phyloP scores from a whole-genome alignment of 1,140 invertebrate genomes.

The Luehdorfia chinensis region DNA sequence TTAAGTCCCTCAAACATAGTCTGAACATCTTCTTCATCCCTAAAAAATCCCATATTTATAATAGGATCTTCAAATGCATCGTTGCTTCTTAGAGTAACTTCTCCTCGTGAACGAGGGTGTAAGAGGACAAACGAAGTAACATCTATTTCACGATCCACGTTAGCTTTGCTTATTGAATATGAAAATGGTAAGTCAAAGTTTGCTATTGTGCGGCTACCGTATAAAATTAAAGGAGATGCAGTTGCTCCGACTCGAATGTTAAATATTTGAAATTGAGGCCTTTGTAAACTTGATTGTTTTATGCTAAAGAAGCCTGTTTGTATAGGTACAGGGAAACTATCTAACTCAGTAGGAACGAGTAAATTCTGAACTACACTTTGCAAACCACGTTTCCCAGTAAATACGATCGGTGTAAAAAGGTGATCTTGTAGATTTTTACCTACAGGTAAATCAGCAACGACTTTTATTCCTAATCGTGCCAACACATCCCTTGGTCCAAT shows the following conservation, averaged over 20 bases:
- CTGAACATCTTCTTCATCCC: slow-evolving; percentile 66
- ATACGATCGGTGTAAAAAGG: slow-evolving; percentile 44
- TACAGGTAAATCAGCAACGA: slow-evolving; percentile 81
- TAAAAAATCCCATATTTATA: slow-evolving; percentile 81
- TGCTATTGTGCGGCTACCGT: slow-evolving; percentile 82
- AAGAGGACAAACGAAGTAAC: slow-evolving; percentile 57
- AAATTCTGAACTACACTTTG: slow-evolving; percentile 40
- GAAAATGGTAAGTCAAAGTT: slow-evolving; percentile 80
- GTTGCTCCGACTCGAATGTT: slow-evolving; percentile 46
- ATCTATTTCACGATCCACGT: slow-evolving; percentile 74
- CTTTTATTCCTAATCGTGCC: slow-evolving; percentile 77
- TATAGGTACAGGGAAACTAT: slow-evolving; percentile 41
- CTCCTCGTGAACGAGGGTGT: slow-evolving; percentile 79
- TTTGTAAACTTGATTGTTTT: slow-evolving; percentile 22
- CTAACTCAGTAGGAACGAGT: slow-evolving; percentile 34
- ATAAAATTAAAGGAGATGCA: slow-evolving; percentile 80
- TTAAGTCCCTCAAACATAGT: slow-evolving; percentile 61
- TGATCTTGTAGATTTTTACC: slow-evolving; percentile 85
- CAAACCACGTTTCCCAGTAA: slow-evolving; percentile 43
- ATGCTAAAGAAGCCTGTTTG: slow-evolving; percentile 48
- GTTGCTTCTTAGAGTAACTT: slow-evolving; percentile 69
- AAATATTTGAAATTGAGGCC: slow-evolving; percentile 58
- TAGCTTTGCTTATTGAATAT: slow-evolving; percentile 83
- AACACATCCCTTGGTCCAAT: slow-evolving; percentile 80
- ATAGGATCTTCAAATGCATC: slow-evolving; percentile 80